These are phyloP conservation scores for Cuniculus paca DNA, from an alignment of 2,797 vertebrate species.

Conservation along the genomic window DNA sequence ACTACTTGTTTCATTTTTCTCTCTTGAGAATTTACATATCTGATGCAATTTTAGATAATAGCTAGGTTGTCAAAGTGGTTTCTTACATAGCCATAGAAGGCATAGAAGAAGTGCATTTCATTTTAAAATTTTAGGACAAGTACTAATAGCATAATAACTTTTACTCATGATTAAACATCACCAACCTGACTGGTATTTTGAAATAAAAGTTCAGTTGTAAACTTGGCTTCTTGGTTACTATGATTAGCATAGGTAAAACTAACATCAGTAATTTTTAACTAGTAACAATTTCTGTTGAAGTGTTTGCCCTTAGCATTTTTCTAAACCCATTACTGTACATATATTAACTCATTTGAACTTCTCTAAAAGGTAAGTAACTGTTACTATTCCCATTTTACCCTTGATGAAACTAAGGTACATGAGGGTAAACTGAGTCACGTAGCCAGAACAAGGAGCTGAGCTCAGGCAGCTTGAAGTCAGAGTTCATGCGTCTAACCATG, in stretches of 20 bases:
- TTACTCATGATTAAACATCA: not conserved
- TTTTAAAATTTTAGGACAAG: not conserved
- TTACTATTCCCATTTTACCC: not conserved
- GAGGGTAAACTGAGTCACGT: not conserved
- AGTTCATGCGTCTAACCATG: not conserved
- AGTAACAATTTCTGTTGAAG: not conserved
- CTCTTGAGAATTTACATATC: not conserved
- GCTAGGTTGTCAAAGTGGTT: not conserved
- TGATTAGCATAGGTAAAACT: not conserved
- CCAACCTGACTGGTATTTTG: not conserved
- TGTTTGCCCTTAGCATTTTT: not conserved
- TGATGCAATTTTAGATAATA: slow-evolving; percentile 66
- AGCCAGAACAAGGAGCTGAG: not conserved
- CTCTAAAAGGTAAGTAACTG: not conserved
- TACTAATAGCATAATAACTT: not conserved
- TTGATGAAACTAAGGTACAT: not conserved
- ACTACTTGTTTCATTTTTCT: not conserved
- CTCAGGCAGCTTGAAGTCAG: not conserved
- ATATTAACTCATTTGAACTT: not conserved
- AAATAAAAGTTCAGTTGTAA: not conserved
- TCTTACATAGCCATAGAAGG: not conserved
- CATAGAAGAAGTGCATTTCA: not conserved
- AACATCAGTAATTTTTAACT: not conserved
- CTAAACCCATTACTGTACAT: not conserved
- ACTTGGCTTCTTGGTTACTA: not conserved